A percentile compares a stretch with the other conserved stretches of the same genome.
Conservation (phyloP, 2,888 invertebrate species). For the Idaea straminata region DNA sequence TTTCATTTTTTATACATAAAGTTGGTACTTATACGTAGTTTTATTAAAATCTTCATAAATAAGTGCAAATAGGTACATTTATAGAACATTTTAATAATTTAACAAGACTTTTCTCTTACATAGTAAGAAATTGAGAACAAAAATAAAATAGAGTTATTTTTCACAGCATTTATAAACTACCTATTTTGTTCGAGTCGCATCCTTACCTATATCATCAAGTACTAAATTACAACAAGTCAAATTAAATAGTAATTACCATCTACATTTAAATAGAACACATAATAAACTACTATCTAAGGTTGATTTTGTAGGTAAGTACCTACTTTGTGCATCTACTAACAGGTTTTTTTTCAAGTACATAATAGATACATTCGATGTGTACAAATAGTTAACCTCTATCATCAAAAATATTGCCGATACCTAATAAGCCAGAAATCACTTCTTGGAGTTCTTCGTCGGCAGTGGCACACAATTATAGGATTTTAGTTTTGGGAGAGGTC, state of each 20-base stretch:
- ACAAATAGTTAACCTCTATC: background rate
- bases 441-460: too few relatives aligned
- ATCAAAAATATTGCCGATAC: background rate
- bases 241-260: too few relatives aligned
- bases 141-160: too few relatives aligned
- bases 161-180: background rate
- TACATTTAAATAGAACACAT: background rate
- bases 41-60: slow-evolving; percentile 60
- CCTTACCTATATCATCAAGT: background rate
- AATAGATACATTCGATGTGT: background rate
- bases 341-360: background rate
- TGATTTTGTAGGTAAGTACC: background rate
- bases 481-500: too few relatives aligned
- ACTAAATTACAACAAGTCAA: background rate
- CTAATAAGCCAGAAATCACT: background rate
- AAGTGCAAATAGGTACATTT: slow-evolving; percentile 49
- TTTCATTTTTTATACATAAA: slow-evolving; percentile 19
- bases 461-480: too few relatives aligned
- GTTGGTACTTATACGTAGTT: slow-evolving; percentile 35
- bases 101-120: slow-evolving; percentile 22
- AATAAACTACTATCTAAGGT: background rate
- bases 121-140: slow-evolving; percentile 19
- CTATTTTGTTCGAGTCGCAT: background rate
- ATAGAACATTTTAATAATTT: background rate
- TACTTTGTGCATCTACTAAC: background rate